Evolutionary conservation across 2,797 vertebrate species (phyloP).

Genomic region (Coracias cyanogaster): DNA sequence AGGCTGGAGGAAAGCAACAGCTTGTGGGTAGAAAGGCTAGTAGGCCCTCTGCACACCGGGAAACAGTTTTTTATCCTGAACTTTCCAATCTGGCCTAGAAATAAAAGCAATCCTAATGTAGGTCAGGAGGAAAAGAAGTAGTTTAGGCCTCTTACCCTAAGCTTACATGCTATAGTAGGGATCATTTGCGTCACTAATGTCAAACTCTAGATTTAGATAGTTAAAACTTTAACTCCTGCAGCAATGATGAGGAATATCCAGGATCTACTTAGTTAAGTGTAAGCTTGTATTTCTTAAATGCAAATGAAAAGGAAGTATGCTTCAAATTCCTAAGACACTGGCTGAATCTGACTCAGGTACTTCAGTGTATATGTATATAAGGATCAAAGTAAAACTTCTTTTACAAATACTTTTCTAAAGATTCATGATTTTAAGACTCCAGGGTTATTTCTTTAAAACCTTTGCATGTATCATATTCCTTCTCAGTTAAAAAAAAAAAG

Average conservation of each 20-base stretch:
- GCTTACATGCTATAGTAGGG: slow-evolving; percentile 26
- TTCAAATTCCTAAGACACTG: slow-evolving; percentile 37
- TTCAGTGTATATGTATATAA: neutral
- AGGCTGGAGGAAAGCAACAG: slow-evolving; percentile 63
- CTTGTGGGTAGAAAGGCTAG: slow-evolving; percentile 69
- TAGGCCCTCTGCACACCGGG: slow-evolving; percentile 58
- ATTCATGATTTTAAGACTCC: neutral
- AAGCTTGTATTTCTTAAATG: slow-evolving; percentile 68
- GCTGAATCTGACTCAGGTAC: slow-evolving; percentile 22
- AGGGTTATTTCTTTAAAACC: neutral
- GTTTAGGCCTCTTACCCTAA: slow-evolving; percentile 73
- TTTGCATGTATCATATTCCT: neutral
- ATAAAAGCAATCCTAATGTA: slow-evolving; percentile 68
- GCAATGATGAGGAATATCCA: slow-evolving; percentile 44
- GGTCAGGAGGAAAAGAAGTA: slow-evolving; percentile 67
- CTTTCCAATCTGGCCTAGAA: slow-evolving; percentile 70
- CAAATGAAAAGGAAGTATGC: slow-evolving; percentile 48
- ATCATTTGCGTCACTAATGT: slow-evolving; percentile 27
- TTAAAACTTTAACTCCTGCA: slow-evolving; percentile 69
- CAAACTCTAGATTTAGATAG: slow-evolving; percentile 58
- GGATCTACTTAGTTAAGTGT: slow-evolving; percentile 53
- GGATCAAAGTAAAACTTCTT: slow-evolving; percentile 44
- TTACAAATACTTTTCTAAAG: slow-evolving; percentile 13
- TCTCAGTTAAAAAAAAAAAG: neutral
- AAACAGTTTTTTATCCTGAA: slow-evolving; percentile 65